A percentile compares a stretch with the other conserved stretches of the same genome.
phyloP scores from a whole-genome alignment of 2,113 vertebrate genomes.

The Stictonetta naevosa region DNA sequence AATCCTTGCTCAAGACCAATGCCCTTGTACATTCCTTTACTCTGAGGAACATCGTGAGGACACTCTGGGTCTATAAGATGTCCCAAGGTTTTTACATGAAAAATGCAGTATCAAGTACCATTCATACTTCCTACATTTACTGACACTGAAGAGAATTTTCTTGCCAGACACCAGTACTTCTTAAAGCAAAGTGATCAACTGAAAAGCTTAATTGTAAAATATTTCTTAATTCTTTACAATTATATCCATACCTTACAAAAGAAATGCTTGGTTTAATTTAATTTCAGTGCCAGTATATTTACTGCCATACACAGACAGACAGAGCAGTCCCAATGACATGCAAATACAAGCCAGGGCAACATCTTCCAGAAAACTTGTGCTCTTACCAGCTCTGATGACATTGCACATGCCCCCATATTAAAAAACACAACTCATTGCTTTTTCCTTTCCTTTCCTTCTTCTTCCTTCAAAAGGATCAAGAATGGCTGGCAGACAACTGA shows the following conservation, averaged over 20 bases:
- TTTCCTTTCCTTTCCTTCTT: background rate
- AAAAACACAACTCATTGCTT: background rate
- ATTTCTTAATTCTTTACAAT: background rate
- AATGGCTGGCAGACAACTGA: background rate
- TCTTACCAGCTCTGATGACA: background rate
- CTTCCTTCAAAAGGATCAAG: background rate
- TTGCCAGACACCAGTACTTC: background rate
- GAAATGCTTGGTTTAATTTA: background rate
- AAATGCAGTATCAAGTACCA: background rate
- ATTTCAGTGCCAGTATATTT: background rate
- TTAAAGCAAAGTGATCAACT: background rate
- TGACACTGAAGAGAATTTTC: background rate
- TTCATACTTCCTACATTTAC: background rate
- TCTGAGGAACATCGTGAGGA: background rate
- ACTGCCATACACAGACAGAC: no score
- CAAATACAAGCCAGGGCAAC: background rate
- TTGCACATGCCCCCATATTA: accelerated
- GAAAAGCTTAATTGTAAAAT: background rate
- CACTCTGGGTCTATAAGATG: background rate
- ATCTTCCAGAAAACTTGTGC: background rate
- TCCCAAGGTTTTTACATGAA: background rate
- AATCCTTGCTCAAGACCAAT: background rate
- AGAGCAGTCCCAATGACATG: no score
- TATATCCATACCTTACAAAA: background rate
- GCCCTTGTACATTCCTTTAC: background rate